A percentile compares a stretch with the other conserved stretches of the same genome.
Conservation (phyloP, 2,888 invertebrate genomes). For the Ethmia dodecea region DNA sequence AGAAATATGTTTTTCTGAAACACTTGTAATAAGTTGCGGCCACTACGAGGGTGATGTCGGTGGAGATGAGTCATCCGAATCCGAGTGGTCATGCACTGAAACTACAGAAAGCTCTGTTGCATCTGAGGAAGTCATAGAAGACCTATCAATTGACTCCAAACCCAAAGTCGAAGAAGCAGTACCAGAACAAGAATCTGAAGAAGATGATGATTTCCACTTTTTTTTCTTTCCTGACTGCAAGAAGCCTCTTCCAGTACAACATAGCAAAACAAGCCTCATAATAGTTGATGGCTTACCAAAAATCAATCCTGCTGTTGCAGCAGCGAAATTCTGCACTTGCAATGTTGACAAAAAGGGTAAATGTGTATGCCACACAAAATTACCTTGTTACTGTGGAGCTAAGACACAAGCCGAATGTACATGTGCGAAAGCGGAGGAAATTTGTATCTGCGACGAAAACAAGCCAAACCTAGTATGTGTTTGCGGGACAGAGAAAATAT, state of each 20-base stretch:
- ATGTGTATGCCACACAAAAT: slow-evolving; percentile 45
- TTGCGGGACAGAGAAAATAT: slow-evolving; percentile 41
- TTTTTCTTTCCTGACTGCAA: slow-evolving; percentile 66
- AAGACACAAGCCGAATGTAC: slow-evolving; percentile 41
- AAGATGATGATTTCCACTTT: slow-evolving; percentile 56
- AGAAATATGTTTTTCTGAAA: slow-evolving; percentile 73
- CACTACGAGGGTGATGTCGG: slow-evolving; percentile 47
- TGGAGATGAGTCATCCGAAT: slow-evolving; percentile 48
- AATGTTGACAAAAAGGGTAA: slow-evolving; percentile 35
- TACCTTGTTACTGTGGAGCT: slow-evolving; percentile 58
- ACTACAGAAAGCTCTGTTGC: slow-evolving; percentile 22
- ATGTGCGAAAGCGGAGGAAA: slow-evolving; percentile 38
- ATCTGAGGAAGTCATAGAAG: slow-evolving; percentile 26
- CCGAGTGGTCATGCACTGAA: slow-evolving; percentile 56
- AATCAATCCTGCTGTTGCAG: slow-evolving; percentile 39
- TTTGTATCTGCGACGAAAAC: slow-evolving; percentile 50
- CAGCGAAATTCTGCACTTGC: slow-evolving; percentile 42
- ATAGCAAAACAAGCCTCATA: slow-evolving; percentile 49
- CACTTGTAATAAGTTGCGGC: slow-evolving; percentile 71
- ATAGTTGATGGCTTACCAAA: slow-evolving; percentile 54
- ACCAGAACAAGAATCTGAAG: slow-evolving; percentile 31
- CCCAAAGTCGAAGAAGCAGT: slow-evolving; percentile 27
- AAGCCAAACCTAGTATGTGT: slow-evolving; percentile 39
- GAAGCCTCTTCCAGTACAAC: slow-evolving; percentile 32
- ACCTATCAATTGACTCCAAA: slow-evolving; percentile 28